These are phyloP conservation scores for Channa argus DNA, from an alignment of 2,113 vertebrate genomes.

Conservation along the genomic window DNA sequence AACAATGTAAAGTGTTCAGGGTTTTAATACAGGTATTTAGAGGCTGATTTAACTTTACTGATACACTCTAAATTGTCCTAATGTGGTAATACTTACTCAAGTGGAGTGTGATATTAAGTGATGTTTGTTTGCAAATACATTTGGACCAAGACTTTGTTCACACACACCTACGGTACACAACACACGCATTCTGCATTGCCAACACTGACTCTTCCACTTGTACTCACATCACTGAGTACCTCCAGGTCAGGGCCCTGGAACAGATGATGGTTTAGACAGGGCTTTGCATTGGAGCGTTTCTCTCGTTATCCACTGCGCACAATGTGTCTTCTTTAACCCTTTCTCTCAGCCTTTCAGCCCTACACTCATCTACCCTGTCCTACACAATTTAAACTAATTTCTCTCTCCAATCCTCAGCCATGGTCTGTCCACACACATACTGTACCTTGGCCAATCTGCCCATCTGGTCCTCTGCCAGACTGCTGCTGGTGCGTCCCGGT, in stretches of 20 bases:
- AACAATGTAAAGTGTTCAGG: constrained; percentile 24
- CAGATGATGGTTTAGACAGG: constrained; percentile 79
- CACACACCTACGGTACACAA: constrained; percentile 46
- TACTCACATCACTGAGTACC: constrained; percentile 89
- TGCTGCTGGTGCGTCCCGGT: constrained; percentile 95
- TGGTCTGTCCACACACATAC: neutral
- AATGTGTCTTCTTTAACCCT: constrained; percentile 23
- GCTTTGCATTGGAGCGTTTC: constrained; percentile 29
- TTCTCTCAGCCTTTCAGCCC: neutral
- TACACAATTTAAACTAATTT: neutral
- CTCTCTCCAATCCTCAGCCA: neutral
- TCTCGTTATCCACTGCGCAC: constrained; percentile 16
- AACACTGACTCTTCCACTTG: constrained; percentile 54
- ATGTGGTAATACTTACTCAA: constrained; percentile 17
- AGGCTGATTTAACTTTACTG: neutral
- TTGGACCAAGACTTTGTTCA: constrained; percentile 35
- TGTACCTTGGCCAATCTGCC: constrained; percentile 96
- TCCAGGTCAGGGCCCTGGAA: constrained; percentile 88
- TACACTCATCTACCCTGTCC: neutral
- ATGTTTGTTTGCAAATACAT: constrained; percentile 43
- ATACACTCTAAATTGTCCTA: constrained; percentile 11
- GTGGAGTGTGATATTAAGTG: neutral
- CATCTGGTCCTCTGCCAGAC: constrained; percentile 96
- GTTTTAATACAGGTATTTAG: neutral
- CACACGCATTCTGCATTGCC: constrained; percentile 60